These are phyloP conservation scores for Zosterops pallidus DNA, from an alignment of 2,113 vertebrate genomes.

Conservation along the genomic window DNA sequence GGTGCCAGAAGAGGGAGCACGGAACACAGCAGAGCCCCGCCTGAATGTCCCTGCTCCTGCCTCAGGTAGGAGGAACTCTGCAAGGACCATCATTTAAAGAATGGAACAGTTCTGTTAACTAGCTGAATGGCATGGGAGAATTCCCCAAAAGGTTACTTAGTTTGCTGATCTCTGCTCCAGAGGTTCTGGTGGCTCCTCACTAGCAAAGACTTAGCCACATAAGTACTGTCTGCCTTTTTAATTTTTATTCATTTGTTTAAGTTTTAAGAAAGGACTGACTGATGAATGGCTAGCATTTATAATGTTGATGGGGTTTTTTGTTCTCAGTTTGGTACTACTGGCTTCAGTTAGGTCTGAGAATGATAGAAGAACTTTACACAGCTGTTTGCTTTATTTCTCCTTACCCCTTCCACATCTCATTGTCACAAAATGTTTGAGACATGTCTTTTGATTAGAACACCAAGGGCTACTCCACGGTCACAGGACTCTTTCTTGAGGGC, in stretches of 20 bases:
- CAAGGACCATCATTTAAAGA: neutral
- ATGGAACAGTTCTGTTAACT: neutral
- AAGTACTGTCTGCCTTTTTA: neutral
- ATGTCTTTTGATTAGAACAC: neutral
- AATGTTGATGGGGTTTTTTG: neutral
- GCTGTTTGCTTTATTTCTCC: neutral
- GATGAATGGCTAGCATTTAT: neutral
- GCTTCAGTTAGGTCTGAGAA: neutral
- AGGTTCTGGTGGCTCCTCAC: neutral
- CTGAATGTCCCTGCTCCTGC: neutral
- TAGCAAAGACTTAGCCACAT: neutral
- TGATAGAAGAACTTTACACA: neutral
- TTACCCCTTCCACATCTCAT: neutral
- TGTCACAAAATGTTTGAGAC: neutral
- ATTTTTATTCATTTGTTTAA: neutral
- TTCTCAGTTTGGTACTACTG: neutral
- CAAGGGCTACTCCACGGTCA: neutral
- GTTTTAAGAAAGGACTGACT: neutral
- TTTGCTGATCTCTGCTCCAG: neutral
- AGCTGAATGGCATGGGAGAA: neutral
- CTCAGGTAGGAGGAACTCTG: neutral
- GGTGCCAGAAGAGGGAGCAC: constrained; percentile 56
- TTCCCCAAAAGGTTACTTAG: neutral
- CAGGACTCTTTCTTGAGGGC: neutral
- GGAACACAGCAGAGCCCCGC: neutral